Percentiles rank a stretch among this genome's conserved stretches.
These are phyloP conservation scores for Paragorgia papillata DNA, from an alignment of 92 coral and sea anemone genomes.

Conservation along the genomic window DNA sequence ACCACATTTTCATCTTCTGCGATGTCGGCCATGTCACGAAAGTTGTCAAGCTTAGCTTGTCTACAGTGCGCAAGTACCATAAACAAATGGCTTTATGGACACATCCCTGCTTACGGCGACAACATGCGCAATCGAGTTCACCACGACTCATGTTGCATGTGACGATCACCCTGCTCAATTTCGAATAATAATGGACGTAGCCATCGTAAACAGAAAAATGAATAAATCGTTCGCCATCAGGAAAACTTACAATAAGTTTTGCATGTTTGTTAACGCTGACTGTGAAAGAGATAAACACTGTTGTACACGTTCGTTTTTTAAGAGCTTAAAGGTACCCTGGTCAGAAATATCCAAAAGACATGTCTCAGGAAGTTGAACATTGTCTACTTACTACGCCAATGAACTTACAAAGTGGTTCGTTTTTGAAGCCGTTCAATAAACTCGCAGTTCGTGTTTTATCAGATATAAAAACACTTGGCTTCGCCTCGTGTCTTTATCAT, in stretches of 20 bases:
- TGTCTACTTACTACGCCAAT: no score
- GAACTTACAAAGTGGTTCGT: no score
- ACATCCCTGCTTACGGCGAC: conserved; percentile 46
- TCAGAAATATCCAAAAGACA: conserved; percentile 47
- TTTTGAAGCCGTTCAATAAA: no score
- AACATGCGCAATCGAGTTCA: conserved; percentile 53
- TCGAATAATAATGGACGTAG: conserved; percentile 51
- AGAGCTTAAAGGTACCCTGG: conserved; percentile 23
- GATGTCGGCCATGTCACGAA: no score
- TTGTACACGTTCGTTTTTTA: conserved; percentile 43
- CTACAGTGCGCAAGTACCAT: conserved; percentile 47
- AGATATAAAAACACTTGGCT: no score
- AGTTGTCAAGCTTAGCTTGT: background rate
- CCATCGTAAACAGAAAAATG: conserved; percentile 68
- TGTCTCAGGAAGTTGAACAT: conserved; percentile 10
- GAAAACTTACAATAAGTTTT: conserved; percentile 19
- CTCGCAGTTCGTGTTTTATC: no score
- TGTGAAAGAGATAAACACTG: conserved; percentile 32
- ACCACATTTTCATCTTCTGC: no score
- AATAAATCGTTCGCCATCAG: conserved; percentile 42
- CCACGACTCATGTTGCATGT: conserved; percentile 51
- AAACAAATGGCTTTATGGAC: conserved; percentile 48
- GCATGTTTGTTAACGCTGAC: conserved; percentile 10
- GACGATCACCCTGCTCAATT: conserved; percentile 53
- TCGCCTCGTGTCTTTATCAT: no score